Conservation (phyloP, 2,113 vertebrate species). For the Semnornis frantzii region DNA sequence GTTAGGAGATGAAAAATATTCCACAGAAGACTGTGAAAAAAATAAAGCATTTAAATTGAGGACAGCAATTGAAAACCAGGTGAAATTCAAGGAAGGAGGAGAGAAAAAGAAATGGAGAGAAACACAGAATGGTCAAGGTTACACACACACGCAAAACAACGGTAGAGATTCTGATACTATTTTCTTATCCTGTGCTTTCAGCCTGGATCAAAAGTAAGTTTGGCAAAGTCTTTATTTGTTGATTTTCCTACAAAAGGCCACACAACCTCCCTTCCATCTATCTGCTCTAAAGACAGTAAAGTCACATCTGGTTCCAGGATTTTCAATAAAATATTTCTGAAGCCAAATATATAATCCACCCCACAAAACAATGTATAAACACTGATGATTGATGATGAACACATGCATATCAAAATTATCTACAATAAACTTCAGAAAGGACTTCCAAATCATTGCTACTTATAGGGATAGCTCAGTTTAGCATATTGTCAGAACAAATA, state of each 20-base stretch:
- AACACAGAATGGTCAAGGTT: background rate
- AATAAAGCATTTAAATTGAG: background rate
- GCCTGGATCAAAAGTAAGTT: background rate
- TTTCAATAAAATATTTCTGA: conserved; percentile 41
- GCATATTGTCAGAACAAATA: background rate
- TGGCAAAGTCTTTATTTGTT: background rate
- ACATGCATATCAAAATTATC: background rate
- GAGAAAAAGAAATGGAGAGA: background rate
- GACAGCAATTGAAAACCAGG: background rate
- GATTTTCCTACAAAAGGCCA: background rate
- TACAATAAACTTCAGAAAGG: background rate
- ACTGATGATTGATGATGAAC: background rate
- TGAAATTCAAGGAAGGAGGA: background rate
- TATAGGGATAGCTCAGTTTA: background rate
- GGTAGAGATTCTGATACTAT: background rate
- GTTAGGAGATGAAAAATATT: background rate
- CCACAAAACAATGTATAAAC: conserved; percentile 33
- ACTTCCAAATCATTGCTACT: background rate
- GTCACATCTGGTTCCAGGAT: background rate
- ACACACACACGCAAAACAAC: background rate
- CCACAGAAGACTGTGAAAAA: background rate
- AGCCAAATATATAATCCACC: conserved; percentile 28
- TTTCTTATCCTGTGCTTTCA: background rate
- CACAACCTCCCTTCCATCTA: background rate
- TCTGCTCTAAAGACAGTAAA: conserved; percentile 13